phyloP scores from a whole-genome alignment of 2,888 invertebrate species.

The Acronicta alni region DNA sequence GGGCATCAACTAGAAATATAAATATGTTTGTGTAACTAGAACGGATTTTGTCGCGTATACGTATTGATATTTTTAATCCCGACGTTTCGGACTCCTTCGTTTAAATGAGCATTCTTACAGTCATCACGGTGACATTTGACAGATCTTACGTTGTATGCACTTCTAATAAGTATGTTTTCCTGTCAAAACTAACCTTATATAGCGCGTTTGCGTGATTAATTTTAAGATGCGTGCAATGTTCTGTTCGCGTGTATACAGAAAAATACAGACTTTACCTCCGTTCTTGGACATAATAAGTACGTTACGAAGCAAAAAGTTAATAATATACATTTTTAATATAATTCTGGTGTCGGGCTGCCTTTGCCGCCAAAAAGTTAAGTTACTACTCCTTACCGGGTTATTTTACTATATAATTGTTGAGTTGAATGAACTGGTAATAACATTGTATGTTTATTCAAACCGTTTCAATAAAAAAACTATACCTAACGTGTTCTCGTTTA shows the following conservation, averaged over 20 bases:
- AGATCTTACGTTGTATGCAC: not conserved
- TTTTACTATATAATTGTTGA: slow-evolving; percentile 32
- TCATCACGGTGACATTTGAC: too few species aligned
- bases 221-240: slow-evolving; percentile 28
- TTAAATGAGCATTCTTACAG: too few species aligned
- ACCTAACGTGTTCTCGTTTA: too few species aligned
- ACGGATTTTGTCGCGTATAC: too few species aligned
- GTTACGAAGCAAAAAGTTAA: slow-evolving; percentile 47
- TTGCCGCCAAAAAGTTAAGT: slow-evolving; percentile 41
- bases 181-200: not conserved
- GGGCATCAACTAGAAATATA: too few species aligned
- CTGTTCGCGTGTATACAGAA: slow-evolving; percentile 45
- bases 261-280: slow-evolving; percentile 30
- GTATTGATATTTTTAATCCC: too few species aligned
- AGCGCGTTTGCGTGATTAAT: slow-evolving; percentile 18
- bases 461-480: slow-evolving; percentile 16
- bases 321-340: slow-evolving; percentile 31
- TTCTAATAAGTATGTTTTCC: not conserved
- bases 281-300: slow-evolving; percentile 38
- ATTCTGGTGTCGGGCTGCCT: slow-evolving; percentile 27
- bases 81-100: too few species aligned
- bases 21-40: too few species aligned
- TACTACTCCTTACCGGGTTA: slow-evolving; percentile 18
- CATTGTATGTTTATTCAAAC: slow-evolving; percentile 26
- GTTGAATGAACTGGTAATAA: slow-evolving; percentile 42